Evolutionary conservation across 1,140 invertebrate species (phyloP), one percentile per base, ranked within the genome.

Genomic region (Trichonephila inaurata): DNA sequence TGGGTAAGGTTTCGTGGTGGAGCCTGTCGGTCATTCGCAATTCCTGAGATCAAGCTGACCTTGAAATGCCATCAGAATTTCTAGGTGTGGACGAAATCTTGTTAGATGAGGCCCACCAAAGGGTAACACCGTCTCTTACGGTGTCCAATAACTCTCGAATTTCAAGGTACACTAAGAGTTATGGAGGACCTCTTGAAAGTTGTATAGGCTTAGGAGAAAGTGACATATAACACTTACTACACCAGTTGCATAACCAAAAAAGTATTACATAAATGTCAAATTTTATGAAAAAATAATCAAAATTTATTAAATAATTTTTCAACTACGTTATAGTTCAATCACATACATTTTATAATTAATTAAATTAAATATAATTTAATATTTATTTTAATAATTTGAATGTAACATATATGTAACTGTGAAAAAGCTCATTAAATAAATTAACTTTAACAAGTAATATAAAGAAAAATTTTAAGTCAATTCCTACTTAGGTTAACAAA

Each of bases 61-160:
- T 89, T 89, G 87, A 89, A 58, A 89, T 89, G 66, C 87, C 66
- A 89, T 33, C 61, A 51, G 66, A 89, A 72, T 69, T 72, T 58
- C 87, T 28, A 51, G 87, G 66, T 62, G 62, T 89, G 87, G 82
- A 83, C 61, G 33, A 89, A 58, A 44, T 72, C 87, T 72, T 40
- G 62, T 89, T 69, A 69, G 16, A 33, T 69, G 87, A 69, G 87
- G 87, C 87, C 87, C n/a, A 40, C 28, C 33, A 89, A 44, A 40
- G 87, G 87, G 66, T 64, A 62, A 64, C 10, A 14, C 64, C 28
- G n/a, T 21, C 51, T 60, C 82, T 58, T 28, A 18, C 18, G 21
- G 44, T 51, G 51, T 60, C 82, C 44, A 21, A 83, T 12, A 40
- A 40, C 12, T 24, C 44, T 83, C 82, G 82, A 83, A 83, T 51